Evolutionary conservation across 2,113 vertebrate species (phyloP).

Genomic region (Microcebus ravelobensis): DNA sequence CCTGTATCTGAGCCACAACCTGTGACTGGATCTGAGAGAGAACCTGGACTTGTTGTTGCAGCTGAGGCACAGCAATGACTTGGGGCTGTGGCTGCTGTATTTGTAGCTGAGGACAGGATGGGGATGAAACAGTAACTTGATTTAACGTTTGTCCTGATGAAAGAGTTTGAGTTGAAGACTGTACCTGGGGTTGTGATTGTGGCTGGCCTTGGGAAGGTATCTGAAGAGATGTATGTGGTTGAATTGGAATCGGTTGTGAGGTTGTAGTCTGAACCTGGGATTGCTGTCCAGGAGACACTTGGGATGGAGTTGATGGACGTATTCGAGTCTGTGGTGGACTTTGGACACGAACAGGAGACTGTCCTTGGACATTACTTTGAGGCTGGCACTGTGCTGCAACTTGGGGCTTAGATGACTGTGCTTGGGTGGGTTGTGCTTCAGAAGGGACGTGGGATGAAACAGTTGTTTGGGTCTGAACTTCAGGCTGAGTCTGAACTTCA

Average conservation of each 20-base stretch:
- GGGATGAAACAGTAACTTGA: conserved; percentile 85
- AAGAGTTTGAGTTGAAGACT: conserved; percentile 86
- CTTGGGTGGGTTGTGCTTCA: conserved; percentile 79
- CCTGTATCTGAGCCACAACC: conserved; percentile 87
- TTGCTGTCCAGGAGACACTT: conserved; percentile 84
- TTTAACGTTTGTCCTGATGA: conserved; percentile 82
- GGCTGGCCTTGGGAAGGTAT: conserved; percentile 88
- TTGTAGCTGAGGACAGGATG: conserved; percentile 87
- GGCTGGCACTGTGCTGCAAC: conserved; percentile 80
- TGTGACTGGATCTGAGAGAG: conserved; percentile 91
- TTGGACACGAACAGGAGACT: conserved; percentile 78
- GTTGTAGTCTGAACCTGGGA: conserved; percentile 84
- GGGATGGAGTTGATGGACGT: conserved; percentile 84
- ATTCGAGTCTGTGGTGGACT: conserved; percentile 77
- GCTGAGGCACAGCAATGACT: conserved; percentile 91
- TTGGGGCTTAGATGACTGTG: conserved; percentile 78
- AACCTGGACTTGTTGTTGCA: conserved; percentile 93
- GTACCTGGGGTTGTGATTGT: conserved; percentile 83
- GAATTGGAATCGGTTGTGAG: conserved; percentile 81
- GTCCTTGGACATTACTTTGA: conserved; percentile 86
- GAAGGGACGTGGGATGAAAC: conserved; percentile 64
- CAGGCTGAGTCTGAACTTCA: conserved; percentile 78
- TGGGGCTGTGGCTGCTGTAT: conserved; percentile 88
- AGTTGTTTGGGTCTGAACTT: conserved; percentile 75
- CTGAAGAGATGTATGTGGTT: conserved; percentile 85